Percentiles rank a stretch among this genome's conserved stretches.
phyloP scores from a whole-genome alignment of 2,888 invertebrate species.

The Rhagophthalmus giganteus region DNA sequence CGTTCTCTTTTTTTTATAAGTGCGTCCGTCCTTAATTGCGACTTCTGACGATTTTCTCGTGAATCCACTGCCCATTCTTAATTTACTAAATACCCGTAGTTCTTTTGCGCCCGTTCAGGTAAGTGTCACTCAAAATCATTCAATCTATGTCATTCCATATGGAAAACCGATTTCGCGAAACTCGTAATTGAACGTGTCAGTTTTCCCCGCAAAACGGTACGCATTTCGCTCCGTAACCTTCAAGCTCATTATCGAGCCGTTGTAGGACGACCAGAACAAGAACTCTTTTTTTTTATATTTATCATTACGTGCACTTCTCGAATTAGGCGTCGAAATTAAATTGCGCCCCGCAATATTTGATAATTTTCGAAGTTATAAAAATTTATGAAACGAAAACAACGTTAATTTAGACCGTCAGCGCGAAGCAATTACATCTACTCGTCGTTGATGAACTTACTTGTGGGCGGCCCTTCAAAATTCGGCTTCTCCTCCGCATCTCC shows the following conservation, averaged over 20 bases:
- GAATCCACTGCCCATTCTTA: neutral
- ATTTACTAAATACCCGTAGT: neutral
- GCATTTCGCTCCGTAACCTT: neutral
- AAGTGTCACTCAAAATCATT: slow-evolving; percentile 3
- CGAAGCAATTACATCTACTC: slow-evolving; percentile 10
- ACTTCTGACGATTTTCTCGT: slow-evolving; percentile 1
- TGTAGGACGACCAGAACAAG: neutral
- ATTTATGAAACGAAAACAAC: slow-evolving; percentile 4
- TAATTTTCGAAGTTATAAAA: no score
- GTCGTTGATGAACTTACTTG: slow-evolving; percentile 12
- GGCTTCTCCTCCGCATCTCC: slow-evolving; percentile 7
- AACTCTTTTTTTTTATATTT: neutral
- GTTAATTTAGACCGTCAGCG: slow-evolving; percentile 7
- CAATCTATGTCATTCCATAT: neutral
- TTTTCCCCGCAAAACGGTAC: neutral
- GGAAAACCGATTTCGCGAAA: no score
- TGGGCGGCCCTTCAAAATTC: slow-evolving; percentile 5
- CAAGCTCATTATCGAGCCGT: neutral
- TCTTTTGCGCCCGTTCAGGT: slow-evolving; percentile 5
- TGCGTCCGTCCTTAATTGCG: slow-evolving; percentile 14
- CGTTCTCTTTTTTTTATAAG: slow-evolving; percentile 25
- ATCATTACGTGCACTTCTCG: no score
- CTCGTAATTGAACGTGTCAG: no score
- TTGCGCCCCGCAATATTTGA: neutral
- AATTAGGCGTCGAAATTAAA: neutral